Conservation (phyloP, 2,797 vertebrate species). For the Peromyscus nudipes region DNA sequence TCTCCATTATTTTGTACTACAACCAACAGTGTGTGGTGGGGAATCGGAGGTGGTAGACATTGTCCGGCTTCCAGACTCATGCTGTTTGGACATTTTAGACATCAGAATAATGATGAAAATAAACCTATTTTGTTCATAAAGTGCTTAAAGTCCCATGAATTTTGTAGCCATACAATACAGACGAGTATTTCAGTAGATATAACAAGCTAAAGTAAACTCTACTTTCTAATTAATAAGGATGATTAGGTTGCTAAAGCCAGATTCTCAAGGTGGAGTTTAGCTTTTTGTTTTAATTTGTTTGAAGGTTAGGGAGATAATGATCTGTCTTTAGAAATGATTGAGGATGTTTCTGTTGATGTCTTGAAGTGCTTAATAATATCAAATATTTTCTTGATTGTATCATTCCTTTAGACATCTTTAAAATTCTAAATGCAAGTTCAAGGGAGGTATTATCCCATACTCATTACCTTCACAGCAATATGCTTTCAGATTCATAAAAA, state of each 20-base stretch:
- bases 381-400: background rate
- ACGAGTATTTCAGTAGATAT: background rate
- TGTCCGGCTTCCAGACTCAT: background rate
- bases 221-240: background rate
- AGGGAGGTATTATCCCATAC: background rate
- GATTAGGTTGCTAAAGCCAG: background rate
- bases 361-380: background rate
- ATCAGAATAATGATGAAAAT: background rate
- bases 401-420: background rate
- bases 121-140: background rate
- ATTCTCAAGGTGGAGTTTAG: background rate
- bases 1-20: background rate
- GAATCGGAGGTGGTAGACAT: background rate
- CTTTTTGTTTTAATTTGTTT: background rate
- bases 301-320: background rate
- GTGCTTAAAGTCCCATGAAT: background rate
- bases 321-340: background rate
- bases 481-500: constrained; percentile 24
- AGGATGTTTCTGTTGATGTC: background rate
- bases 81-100: background rate
- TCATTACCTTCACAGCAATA: background rate
- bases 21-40: no score
- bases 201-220: background rate
- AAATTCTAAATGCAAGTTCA: background rate
- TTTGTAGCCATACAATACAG: background rate